These are phyloP conservation scores for Merops nubicus DNA, from an alignment of 2,113 vertebrate genomes.

Conservation along the genomic window DNA sequence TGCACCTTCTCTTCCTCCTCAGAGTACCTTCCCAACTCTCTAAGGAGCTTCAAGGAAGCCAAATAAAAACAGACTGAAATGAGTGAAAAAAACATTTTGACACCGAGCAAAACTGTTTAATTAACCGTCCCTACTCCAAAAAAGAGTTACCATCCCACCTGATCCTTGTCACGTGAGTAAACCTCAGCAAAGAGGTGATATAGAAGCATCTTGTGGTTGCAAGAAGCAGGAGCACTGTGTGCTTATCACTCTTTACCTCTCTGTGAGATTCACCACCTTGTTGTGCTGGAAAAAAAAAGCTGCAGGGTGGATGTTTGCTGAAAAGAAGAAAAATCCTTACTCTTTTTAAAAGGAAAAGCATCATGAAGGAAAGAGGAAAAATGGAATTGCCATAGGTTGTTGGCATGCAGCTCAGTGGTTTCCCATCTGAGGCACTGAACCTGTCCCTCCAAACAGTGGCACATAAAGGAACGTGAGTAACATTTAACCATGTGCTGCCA, in stretches of 20 bases:
- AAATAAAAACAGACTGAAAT: background rate
- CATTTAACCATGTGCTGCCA: background rate
- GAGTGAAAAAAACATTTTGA: background rate
- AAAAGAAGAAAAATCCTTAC: background rate
- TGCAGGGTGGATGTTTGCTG: background rate
- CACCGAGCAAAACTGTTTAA: background rate
- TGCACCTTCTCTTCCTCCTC: background rate
- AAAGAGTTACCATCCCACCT: background rate
- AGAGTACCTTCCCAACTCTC: background rate
- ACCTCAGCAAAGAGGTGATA: background rate
- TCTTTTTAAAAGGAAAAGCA: background rate
- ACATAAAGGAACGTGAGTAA: background rate
- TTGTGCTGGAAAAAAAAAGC: background rate
- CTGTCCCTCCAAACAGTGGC: background rate
- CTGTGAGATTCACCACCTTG: background rate
- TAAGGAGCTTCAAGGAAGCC: background rate
- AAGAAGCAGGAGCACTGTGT: background rate
- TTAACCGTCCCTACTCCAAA: background rate
- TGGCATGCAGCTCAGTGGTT: background rate
- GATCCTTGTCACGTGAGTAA: background rate
- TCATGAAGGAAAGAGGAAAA: background rate
- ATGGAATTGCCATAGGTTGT: background rate
- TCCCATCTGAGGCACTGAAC: accelerated
- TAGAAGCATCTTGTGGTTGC: background rate
- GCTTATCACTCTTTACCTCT: background rate